These are phyloP conservation scores for Eupithecia tripunctaria DNA, from an alignment of 2,888 invertebrate species.

Conservation along the genomic window DNA sequence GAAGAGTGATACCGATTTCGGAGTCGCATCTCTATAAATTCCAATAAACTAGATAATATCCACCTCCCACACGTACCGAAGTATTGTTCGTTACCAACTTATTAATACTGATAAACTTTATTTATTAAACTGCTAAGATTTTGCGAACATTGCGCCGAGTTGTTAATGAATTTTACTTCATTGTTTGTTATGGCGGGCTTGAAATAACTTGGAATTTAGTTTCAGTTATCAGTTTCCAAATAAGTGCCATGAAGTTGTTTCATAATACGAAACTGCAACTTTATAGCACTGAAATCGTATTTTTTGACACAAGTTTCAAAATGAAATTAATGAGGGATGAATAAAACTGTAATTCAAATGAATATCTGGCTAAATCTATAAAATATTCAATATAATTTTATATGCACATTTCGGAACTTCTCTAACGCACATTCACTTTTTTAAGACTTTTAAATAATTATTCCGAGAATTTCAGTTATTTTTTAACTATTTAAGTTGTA, in stretches of 20 bases:
- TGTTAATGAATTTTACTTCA: slow-evolving; percentile 49
- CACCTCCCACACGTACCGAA: slow-evolving; percentile 51
- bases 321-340: background rate
- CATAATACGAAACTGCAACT: too few relatives aligned
- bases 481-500: slow-evolving; percentile 4
- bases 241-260: background rate
- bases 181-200: slow-evolving; percentile 29
- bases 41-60: slow-evolving; percentile 45
- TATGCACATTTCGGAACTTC: background rate
- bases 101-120: slow-evolving; percentile 55
- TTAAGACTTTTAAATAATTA: slow-evolving; percentile 9
- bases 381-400: background rate
- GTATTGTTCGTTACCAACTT: slow-evolving; percentile 55
- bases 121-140: slow-evolving; percentile 47
- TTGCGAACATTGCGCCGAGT: slow-evolving; percentile 42
- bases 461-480: slow-evolving; percentile 21
- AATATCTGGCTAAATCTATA: background rate
- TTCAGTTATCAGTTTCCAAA: background rate
- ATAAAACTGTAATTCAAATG: too few relatives aligned
- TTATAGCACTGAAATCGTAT: too few relatives aligned
- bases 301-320: too few relatives aligned
- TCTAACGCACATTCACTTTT: background rate
- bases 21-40: slow-evolving; percentile 48
- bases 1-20: background rate
- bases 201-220: background rate